These are phyloP conservation scores for Coenonympha arcania DNA, from an alignment of 2,888 invertebrate genomes.

Conservation along the genomic window DNA sequence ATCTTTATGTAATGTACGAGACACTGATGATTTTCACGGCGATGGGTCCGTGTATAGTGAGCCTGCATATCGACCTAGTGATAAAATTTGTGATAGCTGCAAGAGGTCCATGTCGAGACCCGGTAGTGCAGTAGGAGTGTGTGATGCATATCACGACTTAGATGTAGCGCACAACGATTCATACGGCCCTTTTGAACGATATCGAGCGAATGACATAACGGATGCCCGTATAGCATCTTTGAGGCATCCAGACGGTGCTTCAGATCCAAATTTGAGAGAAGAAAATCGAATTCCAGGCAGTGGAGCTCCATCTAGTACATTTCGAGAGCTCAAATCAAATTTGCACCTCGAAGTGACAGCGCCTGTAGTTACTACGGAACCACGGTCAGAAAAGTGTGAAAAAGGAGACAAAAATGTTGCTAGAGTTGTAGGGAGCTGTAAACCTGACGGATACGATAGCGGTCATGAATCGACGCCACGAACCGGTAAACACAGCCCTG, in stretches of 20 bases:
- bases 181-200: conserved; percentile 78
- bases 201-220: conserved; percentile 70
- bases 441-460: conserved; percentile 86
- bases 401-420: conserved; percentile 78
- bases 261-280: conserved; percentile 90
- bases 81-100: conserved; percentile 84
- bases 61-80: conserved; percentile 82
- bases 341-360: conserved; percentile 68
- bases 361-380: conserved; percentile 75
- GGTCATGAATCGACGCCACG: conserved; percentile 88
- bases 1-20: conserved; percentile 80
- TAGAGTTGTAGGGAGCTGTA: conserved; percentile 77
- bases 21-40: conserved; percentile 77
- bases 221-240: conserved; percentile 79
- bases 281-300: conserved; percentile 78
- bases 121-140: conserved; percentile 79
- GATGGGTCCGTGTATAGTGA: conserved; percentile 91
- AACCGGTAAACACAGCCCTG: conserved; percentile 85
- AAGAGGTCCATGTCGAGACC: conserved; percentile 80
- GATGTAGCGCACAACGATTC: conserved; percentile 68
- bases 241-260: conserved; percentile 93
- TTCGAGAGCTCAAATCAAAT: conserved; percentile 72
- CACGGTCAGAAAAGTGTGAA: conserved; percentile 75
- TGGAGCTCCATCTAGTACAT: conserved; percentile 76
- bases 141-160: conserved; percentile 74